Conservation (phyloP, 2,113 vertebrate species). For the Varanus komodoensis region DNA sequence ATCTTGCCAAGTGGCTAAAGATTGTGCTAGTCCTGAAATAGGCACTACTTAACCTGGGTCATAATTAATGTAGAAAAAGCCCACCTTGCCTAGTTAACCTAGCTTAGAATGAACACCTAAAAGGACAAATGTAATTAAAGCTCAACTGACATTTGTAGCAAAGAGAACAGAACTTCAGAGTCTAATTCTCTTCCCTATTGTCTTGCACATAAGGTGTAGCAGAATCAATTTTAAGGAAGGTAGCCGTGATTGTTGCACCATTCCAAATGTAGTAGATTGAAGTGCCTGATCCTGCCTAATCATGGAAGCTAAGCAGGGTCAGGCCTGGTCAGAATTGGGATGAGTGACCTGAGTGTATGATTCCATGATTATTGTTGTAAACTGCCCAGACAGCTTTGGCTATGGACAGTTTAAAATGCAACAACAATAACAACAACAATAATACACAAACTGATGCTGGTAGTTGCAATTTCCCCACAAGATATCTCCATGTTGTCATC, state of each 20-base stretch:
- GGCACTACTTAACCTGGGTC: conserved; percentile 50
- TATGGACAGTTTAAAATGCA: too few species aligned
- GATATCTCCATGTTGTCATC: neutral
- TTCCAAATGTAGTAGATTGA: neutral
- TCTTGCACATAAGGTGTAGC: neutral
- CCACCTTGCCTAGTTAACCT: conserved; percentile 19
- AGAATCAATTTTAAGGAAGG: neutral
- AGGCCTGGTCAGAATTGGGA: too few species aligned
- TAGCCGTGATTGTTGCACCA: conserved; percentile 6
- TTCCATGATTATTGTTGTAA: neutral
- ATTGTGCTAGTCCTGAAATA: conserved; percentile 60
- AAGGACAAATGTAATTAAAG: conserved; percentile 20
- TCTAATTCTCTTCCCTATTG: neutral
- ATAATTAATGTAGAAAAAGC: conserved; percentile 59
- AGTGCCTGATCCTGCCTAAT: too few species aligned
- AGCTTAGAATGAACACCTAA: neutral
- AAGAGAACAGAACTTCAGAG: conserved; percentile 19
- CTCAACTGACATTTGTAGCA: conserved; percentile 8
- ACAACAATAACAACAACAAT: too few species aligned
- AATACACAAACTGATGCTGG: too few species aligned
- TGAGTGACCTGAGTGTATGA: too few species aligned
- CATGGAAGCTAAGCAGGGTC: too few species aligned
- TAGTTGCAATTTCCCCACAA: too few species aligned
- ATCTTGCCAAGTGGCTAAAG: conserved; percentile 69
- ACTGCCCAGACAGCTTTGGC: too few species aligned